Evolutionary conservation across 2,113 vertebrate genomes (phyloP), one percentile per base, ranked within the genome.

Genomic region (Platysternon megacephalum): DNA sequence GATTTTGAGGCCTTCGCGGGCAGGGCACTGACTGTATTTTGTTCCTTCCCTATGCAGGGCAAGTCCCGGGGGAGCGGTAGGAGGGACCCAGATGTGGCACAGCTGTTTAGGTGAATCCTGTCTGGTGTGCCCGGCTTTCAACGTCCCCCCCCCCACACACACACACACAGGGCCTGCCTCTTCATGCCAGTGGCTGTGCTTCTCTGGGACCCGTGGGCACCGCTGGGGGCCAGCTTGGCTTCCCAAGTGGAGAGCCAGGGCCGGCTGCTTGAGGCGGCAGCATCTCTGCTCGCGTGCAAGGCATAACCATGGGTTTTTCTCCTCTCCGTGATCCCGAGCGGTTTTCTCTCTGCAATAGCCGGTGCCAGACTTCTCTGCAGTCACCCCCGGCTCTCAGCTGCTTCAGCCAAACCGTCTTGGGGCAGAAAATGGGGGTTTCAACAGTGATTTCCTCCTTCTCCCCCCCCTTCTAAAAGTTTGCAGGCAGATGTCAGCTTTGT

Each of bases 331-430:
- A 16, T 35, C 58, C 29, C 11, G 58, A 3, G 58, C 58, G 6
- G 5, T 32, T 32, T 13, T 61, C 29, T 61, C 58, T n/a, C 32
- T 21, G 65, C n/a, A n/a, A 17, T 19, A 72, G n/a, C n/a, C 2
- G 2, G 17, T 6, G 65, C 35, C 35, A 68, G 7, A 16, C 16
- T 19, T 16, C 14, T n/a, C 35, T 3, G 16, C 16, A 19, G 32
- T 6, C 3, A 3, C 6, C 58, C 58, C 58, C 5, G 1, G 13
- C 58, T 61, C 28, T 32, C 5, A 2, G 12, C 12, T 14, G 29
- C 58, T 61, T 61, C 29, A 14, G 35, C 29, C 29, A 35, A 32
- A 14, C 58, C 6, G 14, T 61, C 29, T 61, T 61, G 28, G 6
- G 26, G 28, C 28, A 32, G 26, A 61, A 28, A 61, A 61, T 6